These are phyloP conservation scores for Hymenopus coronatus DNA, from an alignment of 2,888 invertebrate genomes.

Conservation along the genomic window DNA sequence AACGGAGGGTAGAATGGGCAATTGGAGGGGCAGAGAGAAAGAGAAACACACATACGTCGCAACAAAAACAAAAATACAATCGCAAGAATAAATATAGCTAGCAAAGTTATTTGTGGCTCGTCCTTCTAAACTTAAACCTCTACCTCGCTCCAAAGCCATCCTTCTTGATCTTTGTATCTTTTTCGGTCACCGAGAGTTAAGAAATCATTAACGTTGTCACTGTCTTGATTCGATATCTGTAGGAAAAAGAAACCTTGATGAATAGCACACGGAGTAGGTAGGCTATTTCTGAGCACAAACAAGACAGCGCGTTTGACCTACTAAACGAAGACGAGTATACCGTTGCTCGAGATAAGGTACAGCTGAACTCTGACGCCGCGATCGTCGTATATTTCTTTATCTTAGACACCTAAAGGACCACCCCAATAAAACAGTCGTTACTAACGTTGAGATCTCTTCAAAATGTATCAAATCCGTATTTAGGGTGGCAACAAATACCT, in stretches of 20 bases:
- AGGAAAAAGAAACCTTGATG: neutral
- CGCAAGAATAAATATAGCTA: slow-evolving; percentile 14
- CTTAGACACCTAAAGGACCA: too few species aligned
- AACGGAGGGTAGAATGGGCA: neutral
- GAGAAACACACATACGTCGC: neutral
- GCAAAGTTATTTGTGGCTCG: neutral
- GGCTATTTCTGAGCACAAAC: neutral
- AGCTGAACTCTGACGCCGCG: too few species aligned
- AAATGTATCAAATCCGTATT: too few species aligned
- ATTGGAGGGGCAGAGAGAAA: neutral
- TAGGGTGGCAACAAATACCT: too few species aligned
- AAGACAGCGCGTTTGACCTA: neutral
- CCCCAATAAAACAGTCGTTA: too few species aligned
- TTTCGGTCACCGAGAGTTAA: neutral
- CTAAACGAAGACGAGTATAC: too few species aligned
- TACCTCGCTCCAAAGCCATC: neutral
- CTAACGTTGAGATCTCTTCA: too few species aligned
- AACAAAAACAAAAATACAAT: slow-evolving; percentile 13
- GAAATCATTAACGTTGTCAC: neutral
- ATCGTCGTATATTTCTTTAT: too few species aligned
- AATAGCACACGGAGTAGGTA: neutral
- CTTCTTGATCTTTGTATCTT: neutral
- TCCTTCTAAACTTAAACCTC: neutral
- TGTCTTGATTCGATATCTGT: neutral
- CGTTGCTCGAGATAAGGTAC: too few species aligned